Evolutionary conservation across 53 echinoderm and acorn worm species (phyloP), one percentile per base, ranked within the genome.

Genomic region (Hippasteria phrygiana): DNA sequence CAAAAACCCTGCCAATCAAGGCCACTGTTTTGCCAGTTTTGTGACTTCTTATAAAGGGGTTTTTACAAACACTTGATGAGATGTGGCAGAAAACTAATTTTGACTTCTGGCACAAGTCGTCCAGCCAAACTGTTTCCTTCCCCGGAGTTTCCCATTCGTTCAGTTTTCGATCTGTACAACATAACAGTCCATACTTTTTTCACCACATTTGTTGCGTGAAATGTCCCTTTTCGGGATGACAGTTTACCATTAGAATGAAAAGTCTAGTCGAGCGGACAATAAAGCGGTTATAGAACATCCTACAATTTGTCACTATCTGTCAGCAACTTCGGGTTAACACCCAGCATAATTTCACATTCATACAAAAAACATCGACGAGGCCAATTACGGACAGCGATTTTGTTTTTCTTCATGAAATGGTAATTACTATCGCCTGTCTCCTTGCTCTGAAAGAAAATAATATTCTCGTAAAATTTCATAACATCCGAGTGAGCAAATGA

Each of bases 401-500:
- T 51, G 0, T 59, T 59, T 56, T 51, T 12, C 20, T 51, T 14
- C 20, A 51, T 51, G 56, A 59, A 22, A 1, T 20, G 26, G 59
- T 18, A 59, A 59, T 22, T 59, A 24, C n/a, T 59, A 14, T 4
- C 26, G 7, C 37, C 37, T 5, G 16, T 34, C 17, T 67, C 9
- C 10, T 32, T 67, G 4, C 0, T 67, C 12, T 67, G 59, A 0
- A 35, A 73, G 2, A 37, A 38, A 40, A 71, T 18, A 42, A 13
- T 78, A 13, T 32, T 83, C n/a, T 48, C 24, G 48, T 43, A 31
- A 48, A 85, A 85, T 70, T 85, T 17, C 9, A 51, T 69, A 33
- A 37, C 54, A 70, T 85, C 71, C 71, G 70, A 50, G 37, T 47
- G 85, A 48, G 70, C 51, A 85, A 85, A 85, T 85, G 70, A 71